Evolutionary conservation across 1,140 invertebrate species (phyloP), one percentile per base, ranked within the genome.

Genomic region (Heliothis subflexa): DNA sequence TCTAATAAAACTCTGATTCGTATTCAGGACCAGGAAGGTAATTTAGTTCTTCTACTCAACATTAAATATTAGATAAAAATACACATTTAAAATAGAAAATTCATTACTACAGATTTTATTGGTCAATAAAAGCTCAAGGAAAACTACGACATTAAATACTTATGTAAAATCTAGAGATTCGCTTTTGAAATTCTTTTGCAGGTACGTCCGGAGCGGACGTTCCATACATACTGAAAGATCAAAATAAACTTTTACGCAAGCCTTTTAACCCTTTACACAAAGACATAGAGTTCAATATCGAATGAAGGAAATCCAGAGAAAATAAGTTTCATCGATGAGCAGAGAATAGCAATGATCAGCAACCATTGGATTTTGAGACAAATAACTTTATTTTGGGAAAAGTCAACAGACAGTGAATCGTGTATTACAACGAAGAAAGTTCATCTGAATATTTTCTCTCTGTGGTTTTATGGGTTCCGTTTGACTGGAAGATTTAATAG

Each of bases 141-240:
- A 75, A 75, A 75, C 40, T 50, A 12, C 59, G 21, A 61, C 55
- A 21, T 62, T 64, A 75, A 49, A 75, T 59, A 64, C 59, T 64
- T 54, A 28, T 3, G 66, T 50, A 50, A 47, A 70, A 50, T 70
- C 47, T 64, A 77, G 33, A 66, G 55, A 71, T 78, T 78, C 61
- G 52, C 50, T 79, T 71, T 83, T 71, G 71, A 75, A 62, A 73
- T 59, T 76, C 79, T 61, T 83, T 78, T 64, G 78, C n/a, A n/a
- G n/a, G n/a, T 74, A 82, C 83, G 76, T 88, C 87, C 85, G 85
- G 83, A 84, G 50, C 89, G 88, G 89, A 90, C 83, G 85, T 89
- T 85, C 88, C 82, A 73, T 78, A 74, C 81, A 83, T 83, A 80
- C 79, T 84, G 74, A 77, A 82, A 77, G 40, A 33, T 40, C 47